A percentile compares a stretch with the other conserved stretches of the same genome.
phyloP scores from a whole-genome alignment of 1,140 invertebrate species.

The Microplitis mediator region DNA sequence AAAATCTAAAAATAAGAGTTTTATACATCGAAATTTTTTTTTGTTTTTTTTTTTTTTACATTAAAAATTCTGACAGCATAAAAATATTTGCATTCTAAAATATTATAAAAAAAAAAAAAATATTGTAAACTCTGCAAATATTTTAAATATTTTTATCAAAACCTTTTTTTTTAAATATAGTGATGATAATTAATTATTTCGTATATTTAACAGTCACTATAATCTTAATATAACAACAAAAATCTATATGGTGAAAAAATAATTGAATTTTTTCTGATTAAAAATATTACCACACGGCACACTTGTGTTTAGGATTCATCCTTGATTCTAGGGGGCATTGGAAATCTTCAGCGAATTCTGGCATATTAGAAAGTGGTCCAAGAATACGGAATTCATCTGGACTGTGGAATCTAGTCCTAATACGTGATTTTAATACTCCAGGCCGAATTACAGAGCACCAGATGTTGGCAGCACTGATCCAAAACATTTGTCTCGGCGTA shows the following conservation, averaged over 20 bases:
- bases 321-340: conserved; percentile 72
- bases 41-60: too few relatives aligned
- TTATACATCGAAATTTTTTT: too few relatives aligned
- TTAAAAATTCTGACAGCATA: too few relatives aligned
- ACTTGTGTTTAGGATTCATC: conserved; percentile 88
- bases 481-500: conserved; percentile 24
- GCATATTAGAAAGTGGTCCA: conserved; percentile 24
- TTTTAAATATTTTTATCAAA: too few relatives aligned
- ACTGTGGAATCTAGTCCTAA: conserved; percentile 71
- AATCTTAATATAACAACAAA: too few relatives aligned
- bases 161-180: too few relatives aligned
- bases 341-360: conserved; percentile 82
- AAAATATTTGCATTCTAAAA: too few relatives aligned
- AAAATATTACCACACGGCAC: conserved; percentile 80
- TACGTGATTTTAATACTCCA: conserved; percentile 73
- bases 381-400: conserved; percentile 68
- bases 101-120: too few relatives aligned
- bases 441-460: conserved; percentile 64
- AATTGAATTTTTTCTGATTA: neutral
- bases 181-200: too few relatives aligned
- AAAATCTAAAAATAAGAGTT: too few relatives aligned
- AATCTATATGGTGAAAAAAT: neutral
- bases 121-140: too few relatives aligned
- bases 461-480: conserved; percentile 55
- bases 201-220: too few relatives aligned